Evolutionary conservation across 2,888 invertebrate genomes (phyloP).

Genomic region (Mamestra brassicae): DNA sequence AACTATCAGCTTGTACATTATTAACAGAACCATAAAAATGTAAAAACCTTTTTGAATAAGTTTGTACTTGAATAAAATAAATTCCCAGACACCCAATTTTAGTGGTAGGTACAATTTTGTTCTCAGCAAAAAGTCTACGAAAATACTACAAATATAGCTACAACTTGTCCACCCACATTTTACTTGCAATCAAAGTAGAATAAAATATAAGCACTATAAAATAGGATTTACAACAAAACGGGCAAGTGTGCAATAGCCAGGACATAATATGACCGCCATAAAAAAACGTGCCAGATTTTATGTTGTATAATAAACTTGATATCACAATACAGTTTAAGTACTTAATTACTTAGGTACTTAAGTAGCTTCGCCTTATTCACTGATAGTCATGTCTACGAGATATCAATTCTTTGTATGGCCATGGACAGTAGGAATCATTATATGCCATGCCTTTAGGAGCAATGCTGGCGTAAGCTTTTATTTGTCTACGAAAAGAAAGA

Average conservation of each 20-base stretch:
- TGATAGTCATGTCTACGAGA: background rate
- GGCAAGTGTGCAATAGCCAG: constrained; percentile 4
- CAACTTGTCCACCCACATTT: background rate
- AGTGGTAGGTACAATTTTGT: background rate
- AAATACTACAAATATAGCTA: background rate
- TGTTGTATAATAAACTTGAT: constrained; percentile 27
- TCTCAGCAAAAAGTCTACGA: background rate
- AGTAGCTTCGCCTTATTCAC: background rate
- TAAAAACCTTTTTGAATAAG: too few species aligned
- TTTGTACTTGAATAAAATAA: too few species aligned
- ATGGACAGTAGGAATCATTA: too few species aligned
- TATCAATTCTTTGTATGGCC: too few species aligned
- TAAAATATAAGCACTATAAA: constrained; percentile 12
- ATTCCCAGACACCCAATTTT: background rate
- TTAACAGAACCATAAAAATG: background rate
- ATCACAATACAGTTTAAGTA: background rate
- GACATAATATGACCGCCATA: constrained; percentile 44
- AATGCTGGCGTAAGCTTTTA: background rate
- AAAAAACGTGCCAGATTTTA: constrained; percentile 29
- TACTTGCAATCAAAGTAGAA: background rate
- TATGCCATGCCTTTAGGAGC: too few species aligned
- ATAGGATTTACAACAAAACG: constrained; percentile 5
- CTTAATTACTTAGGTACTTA: background rate
- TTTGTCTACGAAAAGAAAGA: too few species aligned
- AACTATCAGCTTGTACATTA: background rate